A percentile compares a stretch with the other conserved stretches of the same genome.
phyloP scores from a whole-genome alignment of 2,797 vertebrate species.

The Scarus forsteni region DNA sequence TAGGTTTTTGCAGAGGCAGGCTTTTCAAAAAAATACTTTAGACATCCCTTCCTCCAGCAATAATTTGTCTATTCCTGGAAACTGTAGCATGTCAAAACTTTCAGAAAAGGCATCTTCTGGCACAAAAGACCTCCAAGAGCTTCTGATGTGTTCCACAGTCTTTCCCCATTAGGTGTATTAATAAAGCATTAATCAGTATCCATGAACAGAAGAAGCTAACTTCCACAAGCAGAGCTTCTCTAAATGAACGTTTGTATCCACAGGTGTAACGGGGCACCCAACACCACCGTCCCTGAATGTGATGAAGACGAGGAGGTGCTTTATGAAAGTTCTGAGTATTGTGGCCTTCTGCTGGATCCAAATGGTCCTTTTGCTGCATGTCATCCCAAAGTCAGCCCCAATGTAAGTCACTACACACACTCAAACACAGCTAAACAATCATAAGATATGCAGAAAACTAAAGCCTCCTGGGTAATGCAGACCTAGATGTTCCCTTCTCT shows the following conservation, averaged over 20 bases:
- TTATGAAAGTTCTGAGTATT: slow-evolving; percentile 78
- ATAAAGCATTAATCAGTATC: background rate
- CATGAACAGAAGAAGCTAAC: background rate
- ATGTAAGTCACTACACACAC: slow-evolving; percentile 63
- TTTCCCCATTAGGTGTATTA: background rate
- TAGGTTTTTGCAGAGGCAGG: background rate
- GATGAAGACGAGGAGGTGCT: slow-evolving; percentile 68
- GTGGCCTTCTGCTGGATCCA: slow-evolving; percentile 80
- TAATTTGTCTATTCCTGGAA: no score
- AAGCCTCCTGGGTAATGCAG: no score
- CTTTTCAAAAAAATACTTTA: background rate
- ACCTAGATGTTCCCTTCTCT: no score
- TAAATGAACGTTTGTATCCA: slow-evolving; percentile 5
- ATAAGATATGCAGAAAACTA: no score
- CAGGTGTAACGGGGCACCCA: slow-evolving; percentile 78
- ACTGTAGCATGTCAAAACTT: no score
- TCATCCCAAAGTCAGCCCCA: slow-evolving; percentile 80
- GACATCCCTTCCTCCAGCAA: background rate
- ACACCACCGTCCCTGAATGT: slow-evolving; percentile 73
- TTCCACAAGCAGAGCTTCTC: background rate
- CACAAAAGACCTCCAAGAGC: background rate
- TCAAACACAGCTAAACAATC: background rate
- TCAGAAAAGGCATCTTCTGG: no score
- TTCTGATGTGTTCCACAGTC: background rate
- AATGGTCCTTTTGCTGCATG: slow-evolving; percentile 83